Evolutionary conservation across 2,113 vertebrate genomes (phyloP).

Genomic region (Hippolais icterina): DNA sequence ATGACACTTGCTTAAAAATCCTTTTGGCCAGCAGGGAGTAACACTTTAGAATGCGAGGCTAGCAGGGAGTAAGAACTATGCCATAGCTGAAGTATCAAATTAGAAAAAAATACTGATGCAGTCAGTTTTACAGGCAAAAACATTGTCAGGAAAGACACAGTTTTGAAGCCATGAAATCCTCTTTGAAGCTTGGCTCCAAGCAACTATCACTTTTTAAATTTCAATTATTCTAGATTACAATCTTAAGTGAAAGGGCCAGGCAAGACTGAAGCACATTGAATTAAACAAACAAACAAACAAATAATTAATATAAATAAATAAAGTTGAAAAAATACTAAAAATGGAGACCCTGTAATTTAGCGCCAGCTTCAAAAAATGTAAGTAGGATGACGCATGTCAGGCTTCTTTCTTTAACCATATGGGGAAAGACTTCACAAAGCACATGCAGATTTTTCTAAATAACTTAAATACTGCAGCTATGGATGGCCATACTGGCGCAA

Average conservation of each 20-base stretch:
- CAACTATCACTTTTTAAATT: conserved; percentile 11
- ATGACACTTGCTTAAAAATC: background rate
- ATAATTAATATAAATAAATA: background rate
- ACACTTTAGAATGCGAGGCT: background rate
- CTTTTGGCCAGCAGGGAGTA: background rate
- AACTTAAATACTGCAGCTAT: background rate
- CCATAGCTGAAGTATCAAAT: background rate
- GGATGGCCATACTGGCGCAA: background rate
- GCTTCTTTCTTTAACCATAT: background rate
- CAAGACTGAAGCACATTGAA: background rate
- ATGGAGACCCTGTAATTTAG: background rate
- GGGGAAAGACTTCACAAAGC: background rate
- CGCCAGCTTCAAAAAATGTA: background rate
- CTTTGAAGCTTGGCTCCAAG: conserved; percentile 25
- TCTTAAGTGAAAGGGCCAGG: background rate
- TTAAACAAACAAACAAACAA: background rate
- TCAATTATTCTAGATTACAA: background rate
- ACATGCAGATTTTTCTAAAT: background rate
- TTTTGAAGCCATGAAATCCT: conserved; percentile 35
- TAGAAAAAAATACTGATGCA: conserved; percentile 1
- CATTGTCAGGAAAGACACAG: conserved; percentile 12
- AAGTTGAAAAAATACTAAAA: background rate
- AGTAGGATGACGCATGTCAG: background rate
- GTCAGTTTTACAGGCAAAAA: background rate
- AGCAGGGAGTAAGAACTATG: background rate